Evolutionary conservation across 2,113 vertebrate species (phyloP).

Genomic region (Labeo rohita): DNA sequence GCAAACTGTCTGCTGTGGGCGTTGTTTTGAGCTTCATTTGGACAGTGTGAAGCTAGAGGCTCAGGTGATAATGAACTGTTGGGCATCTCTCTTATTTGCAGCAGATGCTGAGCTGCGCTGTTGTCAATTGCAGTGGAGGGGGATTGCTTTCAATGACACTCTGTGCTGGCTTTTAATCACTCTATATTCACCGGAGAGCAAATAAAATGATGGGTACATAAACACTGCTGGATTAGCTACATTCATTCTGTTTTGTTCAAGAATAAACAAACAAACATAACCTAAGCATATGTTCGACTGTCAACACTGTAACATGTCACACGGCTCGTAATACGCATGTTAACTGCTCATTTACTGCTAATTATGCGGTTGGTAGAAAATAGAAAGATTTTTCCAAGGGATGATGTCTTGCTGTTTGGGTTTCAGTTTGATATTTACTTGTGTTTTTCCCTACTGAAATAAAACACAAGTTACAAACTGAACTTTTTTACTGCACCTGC

Average conservation of each 20-base stretch:
- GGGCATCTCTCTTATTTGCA: conserved; percentile 15
- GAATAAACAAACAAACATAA: conserved; percentile 18
- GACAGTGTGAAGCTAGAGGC: conserved; percentile 18
- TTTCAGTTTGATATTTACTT: not conserved
- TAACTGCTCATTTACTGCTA: not conserved
- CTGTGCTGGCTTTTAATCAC: conserved; percentile 9
- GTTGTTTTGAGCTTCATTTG: conserved; percentile 27
- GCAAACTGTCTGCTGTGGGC: conserved; percentile 21
- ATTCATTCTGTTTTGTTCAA: not conserved
- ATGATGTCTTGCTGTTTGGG: not conserved
- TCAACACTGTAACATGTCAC: not conserved
- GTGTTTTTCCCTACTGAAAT: not conserved
- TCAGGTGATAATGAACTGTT: conserved; percentile 38
- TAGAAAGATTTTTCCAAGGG: not conserved
- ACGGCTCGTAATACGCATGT: not conserved
- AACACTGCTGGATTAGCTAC: conserved; percentile 14
- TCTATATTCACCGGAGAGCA: not conserved
- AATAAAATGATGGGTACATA: conserved; percentile 1
- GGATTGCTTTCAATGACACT: conserved; percentile 25
- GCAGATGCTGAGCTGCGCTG: conserved; percentile 21
- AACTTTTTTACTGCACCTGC: not conserved
- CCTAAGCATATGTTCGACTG: conserved; percentile 7
- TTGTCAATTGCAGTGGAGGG: conserved; percentile 4
- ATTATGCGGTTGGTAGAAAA: not conserved
- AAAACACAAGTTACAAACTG: not conserved